These are phyloP conservation scores for Caenorhabditis sp. DNA, from an alignment of 2,888 invertebrate species.

Conservation along the genomic window DNA sequence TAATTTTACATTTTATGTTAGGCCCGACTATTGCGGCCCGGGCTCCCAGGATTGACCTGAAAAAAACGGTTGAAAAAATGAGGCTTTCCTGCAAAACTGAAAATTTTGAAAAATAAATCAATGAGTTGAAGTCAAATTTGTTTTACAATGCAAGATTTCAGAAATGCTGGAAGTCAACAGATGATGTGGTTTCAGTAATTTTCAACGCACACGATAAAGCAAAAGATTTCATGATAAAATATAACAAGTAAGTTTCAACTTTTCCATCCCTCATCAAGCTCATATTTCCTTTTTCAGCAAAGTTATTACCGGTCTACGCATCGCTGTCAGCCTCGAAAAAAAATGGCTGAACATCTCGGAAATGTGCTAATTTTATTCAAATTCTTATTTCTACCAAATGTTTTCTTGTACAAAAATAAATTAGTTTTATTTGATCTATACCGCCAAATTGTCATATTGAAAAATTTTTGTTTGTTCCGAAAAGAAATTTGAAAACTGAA, in stretches of 20 bases:
- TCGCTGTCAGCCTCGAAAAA: slow-evolving; percentile 54
- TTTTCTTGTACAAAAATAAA: neutral
- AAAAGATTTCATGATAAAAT: slow-evolving; percentile 65
- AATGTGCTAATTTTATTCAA: slow-evolving; percentile 16
- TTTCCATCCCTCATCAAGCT: slow-evolving; percentile 1
- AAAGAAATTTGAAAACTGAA: too few relatives aligned
- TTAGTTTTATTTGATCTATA: neutral
- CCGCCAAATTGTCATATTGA: too few relatives aligned
- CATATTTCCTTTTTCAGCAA: slow-evolving; percentile 45
- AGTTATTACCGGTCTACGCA: slow-evolving; percentile 48
- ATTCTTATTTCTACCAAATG: slow-evolving; percentile 20
- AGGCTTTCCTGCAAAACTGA: too few relatives aligned
- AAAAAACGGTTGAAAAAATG: too few relatives aligned
- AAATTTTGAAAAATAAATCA: too few relatives aligned
- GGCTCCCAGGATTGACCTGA: too few relatives aligned
- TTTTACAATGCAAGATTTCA: slow-evolving; percentile 32
- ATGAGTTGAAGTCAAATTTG: slow-evolving; percentile 7
- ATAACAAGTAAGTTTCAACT: slow-evolving; percentile 55
- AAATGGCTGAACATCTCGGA: slow-evolving; percentile 54
- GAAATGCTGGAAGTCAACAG: slow-evolving; percentile 62
- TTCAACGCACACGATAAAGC: slow-evolving; percentile 66
- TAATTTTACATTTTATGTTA: too few relatives aligned
- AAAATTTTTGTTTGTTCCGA: too few relatives aligned
- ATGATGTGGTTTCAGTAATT: slow-evolving; percentile 59
- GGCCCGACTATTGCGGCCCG: too few relatives aligned